Conservation (phyloP, 2,888 invertebrate genomes). For the Tiphia femorata region DNA sequence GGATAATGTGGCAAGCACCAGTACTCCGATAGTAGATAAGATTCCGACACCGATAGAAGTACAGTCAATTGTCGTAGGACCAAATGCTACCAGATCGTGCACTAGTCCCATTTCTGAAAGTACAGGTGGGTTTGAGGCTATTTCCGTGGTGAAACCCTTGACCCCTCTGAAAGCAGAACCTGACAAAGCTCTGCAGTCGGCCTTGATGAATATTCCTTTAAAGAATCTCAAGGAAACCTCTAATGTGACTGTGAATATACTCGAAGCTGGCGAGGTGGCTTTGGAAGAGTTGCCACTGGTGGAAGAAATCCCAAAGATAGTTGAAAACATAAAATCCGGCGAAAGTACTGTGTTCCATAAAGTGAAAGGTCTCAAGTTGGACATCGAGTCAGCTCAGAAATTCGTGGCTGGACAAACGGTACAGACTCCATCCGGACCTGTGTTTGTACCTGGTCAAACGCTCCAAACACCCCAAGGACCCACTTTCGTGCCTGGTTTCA, state of each 20-base stretch:
- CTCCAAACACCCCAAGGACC: conserved; percentile 78
- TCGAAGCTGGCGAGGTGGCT: conserved; percentile 70
- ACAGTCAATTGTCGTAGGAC: conserved; percentile 71
- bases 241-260: conserved; percentile 74
- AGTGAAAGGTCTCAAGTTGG: conserved; percentile 75
- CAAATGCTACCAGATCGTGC: conserved; percentile 63
- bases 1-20: conserved; percentile 49
- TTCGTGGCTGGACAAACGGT: conserved; percentile 82
- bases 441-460: conserved; percentile 84
- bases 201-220: conserved; percentile 72
- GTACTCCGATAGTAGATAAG: conserved; percentile 55
- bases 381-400: conserved; percentile 77
- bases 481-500: conserved; percentile 81
- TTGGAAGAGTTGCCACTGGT: conserved; percentile 75
- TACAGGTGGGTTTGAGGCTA: conserved; percentile 73
- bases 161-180: conserved; percentile 72
- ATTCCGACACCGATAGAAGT: conserved; percentile 71
- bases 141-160: conserved; percentile 76
- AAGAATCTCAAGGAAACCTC: conserved; percentile 74
- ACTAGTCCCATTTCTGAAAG: conserved; percentile 71
- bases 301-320: conserved; percentile 75
- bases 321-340: conserved; percentile 71
- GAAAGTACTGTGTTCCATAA: conserved; percentile 72
- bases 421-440: conserved; percentile 77
- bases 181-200: conserved; percentile 68